Percentiles rank a stretch among this genome's conserved stretches.
phyloP scores from a whole-genome alignment of 30 jellyfish, hydroid and myxozoan species.

The Phacellophora camtschatica region DNA sequence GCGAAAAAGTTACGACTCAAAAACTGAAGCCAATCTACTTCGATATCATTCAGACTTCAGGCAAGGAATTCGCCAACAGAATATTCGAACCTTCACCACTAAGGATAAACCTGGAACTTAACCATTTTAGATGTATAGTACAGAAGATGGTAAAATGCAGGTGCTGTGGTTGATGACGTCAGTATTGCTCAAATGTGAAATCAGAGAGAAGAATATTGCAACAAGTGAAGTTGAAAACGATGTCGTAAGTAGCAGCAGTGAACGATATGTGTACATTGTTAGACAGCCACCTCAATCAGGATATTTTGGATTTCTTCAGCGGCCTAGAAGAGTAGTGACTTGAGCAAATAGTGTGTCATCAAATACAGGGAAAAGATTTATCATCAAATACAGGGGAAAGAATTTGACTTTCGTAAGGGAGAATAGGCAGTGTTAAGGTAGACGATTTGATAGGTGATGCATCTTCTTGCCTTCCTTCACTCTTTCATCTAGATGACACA shows the following conservation, averaged over 20 bases:
- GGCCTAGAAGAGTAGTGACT: neutral
- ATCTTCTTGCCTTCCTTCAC: neutral
- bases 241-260: no score
- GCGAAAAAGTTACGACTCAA: neutral
- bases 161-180: slow-evolving; percentile 1
- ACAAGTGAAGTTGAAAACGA: no score
- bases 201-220: no score
- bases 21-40: no score
- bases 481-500: neutral
- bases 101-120: neutral
- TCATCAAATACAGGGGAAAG: slow-evolving; percentile 1
- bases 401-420: neutral
- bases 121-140: neutral
- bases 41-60: no score
- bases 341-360: neutral
- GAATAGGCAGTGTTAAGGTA: neutral
- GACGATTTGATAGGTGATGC: neutral
- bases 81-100: no score
- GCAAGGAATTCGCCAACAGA: no score
- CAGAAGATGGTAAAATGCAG: slow-evolving; percentile 3
- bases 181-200: neutral
- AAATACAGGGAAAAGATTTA: neutral
- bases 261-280: no score
- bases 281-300: no score
- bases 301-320: neutral